Percentiles rank a stretch among this genome's conserved stretches.
phyloP scores from a whole-genome alignment of 2,113 vertebrate species.

The Prietella phreatophila region DNA sequence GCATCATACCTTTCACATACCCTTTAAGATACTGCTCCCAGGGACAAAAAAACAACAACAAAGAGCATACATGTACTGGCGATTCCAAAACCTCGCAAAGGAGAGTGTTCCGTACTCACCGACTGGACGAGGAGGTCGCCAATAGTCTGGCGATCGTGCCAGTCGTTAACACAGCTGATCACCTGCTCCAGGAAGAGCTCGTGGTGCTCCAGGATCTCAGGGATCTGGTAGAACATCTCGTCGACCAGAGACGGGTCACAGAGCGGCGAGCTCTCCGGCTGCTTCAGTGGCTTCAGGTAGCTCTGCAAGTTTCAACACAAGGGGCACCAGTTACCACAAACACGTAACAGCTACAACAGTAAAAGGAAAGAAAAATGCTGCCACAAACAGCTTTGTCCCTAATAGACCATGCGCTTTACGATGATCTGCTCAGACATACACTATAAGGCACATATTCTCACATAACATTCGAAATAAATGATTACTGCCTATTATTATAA shows the following conservation, averaged over 20 bases:
- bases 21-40: background rate
- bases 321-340: background rate
- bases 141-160: conserved; percentile 92
- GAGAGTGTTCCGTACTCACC: conserved; percentile 71
- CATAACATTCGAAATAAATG: background rate
- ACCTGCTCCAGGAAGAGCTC: conserved; percentile 95
- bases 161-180: conserved; percentile 83
- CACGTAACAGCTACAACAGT: background rate
- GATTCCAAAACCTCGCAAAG: background rate
- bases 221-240: conserved; percentile 97
- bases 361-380: background rate
- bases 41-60: background rate
- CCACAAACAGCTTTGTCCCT: background rate
- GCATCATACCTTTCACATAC: background rate
- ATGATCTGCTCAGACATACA: background rate
- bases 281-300: conserved; percentile 97
- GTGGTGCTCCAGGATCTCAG: conserved; percentile 94
- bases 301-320: conserved; percentile 70
- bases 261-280: conserved; percentile 84
- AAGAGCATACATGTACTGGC: background rate
- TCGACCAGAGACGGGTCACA: conserved; percentile 93
- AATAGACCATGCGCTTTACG: background rate
- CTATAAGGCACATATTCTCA: background rate
- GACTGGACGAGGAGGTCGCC: conserved; percentile 91
- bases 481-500: background rate